Evolutionary conservation across 64 coral and sea anemone species (phyloP).

Genomic region (Stylophora pistillata): DNA sequence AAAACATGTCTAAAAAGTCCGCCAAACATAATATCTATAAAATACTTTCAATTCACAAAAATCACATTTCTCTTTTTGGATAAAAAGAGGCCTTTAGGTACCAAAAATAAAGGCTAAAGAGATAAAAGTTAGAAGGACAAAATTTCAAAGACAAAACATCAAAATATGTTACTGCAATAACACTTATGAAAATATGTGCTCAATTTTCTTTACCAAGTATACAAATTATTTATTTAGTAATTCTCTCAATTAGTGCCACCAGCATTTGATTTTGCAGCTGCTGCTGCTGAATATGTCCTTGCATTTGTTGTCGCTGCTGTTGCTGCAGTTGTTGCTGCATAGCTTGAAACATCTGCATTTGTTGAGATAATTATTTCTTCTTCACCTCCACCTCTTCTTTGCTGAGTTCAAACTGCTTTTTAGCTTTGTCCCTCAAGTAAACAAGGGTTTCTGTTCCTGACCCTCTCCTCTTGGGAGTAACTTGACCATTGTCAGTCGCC

Average conservation of each 20-base stretch:
- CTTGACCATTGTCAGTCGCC: conserved; percentile 7
- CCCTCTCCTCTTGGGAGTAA: conserved; percentile 30
- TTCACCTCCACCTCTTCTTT: conserved; percentile 41
- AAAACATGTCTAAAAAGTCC: too few species aligned
- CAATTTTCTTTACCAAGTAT: too few species aligned
- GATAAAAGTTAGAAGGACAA: too few species aligned
- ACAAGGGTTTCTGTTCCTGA: conserved; percentile 23
- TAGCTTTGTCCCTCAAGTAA: conserved; percentile 11
- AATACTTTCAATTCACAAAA: too few species aligned
- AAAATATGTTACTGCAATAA: too few species aligned
- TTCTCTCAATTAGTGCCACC: conserved; percentile 46
- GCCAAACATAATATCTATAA: too few species aligned
- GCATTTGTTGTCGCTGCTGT: conserved; percentile 16
- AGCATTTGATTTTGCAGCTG: too few species aligned
- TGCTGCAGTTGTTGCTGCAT: conserved; percentile 24
- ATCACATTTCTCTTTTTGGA: too few species aligned
- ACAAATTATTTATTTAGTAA: conserved; percentile 13
- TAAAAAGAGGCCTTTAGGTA: too few species aligned
- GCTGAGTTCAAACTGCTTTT: conserved; percentile 34
- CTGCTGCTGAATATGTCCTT: background rate
- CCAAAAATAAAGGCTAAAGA: too few species aligned
- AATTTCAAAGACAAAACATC: too few species aligned
- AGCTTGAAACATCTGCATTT: conserved; percentile 16
- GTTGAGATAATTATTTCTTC: conserved; percentile 7
- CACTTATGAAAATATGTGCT: too few species aligned